These are phyloP conservation scores for Apaloderma vittatum DNA, from an alignment of 2,113 vertebrate species.

Conservation along the genomic window DNA sequence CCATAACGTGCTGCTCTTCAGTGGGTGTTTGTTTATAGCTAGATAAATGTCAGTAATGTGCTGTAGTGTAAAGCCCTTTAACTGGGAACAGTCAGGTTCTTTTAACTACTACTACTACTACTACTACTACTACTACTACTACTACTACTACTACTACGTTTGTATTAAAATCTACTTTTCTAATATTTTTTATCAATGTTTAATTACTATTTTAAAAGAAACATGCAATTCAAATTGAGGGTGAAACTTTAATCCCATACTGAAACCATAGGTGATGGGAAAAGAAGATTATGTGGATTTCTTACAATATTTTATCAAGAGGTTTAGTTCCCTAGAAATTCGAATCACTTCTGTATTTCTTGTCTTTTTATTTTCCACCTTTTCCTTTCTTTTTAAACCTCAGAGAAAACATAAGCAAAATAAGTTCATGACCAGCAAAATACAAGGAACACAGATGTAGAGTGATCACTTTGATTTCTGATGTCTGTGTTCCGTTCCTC, in stretches of 20 bases:
- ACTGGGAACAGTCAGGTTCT: background rate
- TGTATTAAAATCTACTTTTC: background rate
- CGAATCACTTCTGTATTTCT: background rate
- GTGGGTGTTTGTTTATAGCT: conserved; percentile 64
- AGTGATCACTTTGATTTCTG: background rate
- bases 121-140: background rate
- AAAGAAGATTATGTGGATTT: background rate
- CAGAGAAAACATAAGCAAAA: background rate
- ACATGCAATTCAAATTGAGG: background rate
- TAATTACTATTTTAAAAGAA: background rate
- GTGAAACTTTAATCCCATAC: background rate
- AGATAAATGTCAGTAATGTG: conserved; percentile 53
- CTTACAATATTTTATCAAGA: background rate
- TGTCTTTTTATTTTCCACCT: background rate
- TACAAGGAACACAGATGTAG: background rate
- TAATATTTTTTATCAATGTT: background rate
- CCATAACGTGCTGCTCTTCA: conserved; percentile 39
- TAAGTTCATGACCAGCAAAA: background rate
- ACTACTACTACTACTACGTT: background rate
- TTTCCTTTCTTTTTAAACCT: background rate
- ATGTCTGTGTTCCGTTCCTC: background rate
- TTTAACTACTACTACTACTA: background rate
- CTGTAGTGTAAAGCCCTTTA: background rate
- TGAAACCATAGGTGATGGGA: background rate
- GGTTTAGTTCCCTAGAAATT: background rate